These are phyloP conservation scores for Epirrhoe alternata DNA, from an alignment of 2,888 invertebrate species.

Conservation along the genomic window DNA sequence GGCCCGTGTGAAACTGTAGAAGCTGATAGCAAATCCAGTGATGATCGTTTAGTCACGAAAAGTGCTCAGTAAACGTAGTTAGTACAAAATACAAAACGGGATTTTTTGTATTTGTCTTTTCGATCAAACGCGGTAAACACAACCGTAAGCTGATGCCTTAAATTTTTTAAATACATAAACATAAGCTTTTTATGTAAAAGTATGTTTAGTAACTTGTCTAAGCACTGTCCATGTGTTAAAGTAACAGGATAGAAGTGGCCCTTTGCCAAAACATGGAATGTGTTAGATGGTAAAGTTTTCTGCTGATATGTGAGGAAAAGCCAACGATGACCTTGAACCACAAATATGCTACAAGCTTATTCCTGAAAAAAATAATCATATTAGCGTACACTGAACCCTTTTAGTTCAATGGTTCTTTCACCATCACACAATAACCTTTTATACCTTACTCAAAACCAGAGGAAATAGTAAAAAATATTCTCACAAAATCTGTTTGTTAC, in stretches of 20 bases:
- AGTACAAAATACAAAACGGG: too few species aligned
- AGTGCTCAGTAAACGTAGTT: too few species aligned
- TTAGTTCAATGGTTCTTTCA: not conserved
- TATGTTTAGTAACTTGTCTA: not conserved
- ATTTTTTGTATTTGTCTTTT: too few species aligned
- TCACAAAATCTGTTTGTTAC: conserved; percentile 6
- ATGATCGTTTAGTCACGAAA: too few species aligned
- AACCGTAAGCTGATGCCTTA: too few species aligned
- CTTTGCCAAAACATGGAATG: conserved; percentile 17
- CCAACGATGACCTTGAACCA: not conserved
- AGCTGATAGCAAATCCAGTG: not conserved
- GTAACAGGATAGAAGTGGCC: not conserved
- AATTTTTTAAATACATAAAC: too few species aligned
- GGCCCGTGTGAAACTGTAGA: not conserved
- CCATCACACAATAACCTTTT: not conserved
- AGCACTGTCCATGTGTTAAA: not conserved
- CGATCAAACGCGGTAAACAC: too few species aligned
- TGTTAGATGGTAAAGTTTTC: conserved; percentile 12
- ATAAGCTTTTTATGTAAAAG: too few species aligned
- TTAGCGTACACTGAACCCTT: not conserved
- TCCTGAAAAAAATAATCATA: not conserved
- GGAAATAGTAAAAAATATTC: conserved; percentile 5
- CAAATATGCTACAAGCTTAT: not conserved
- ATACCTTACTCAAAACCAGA: not conserved
- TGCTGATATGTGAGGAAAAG: not conserved